Evolutionary conservation across 2,797 vertebrate genomes (phyloP), one percentile per base, ranked within the genome.

Genomic region (Fringilla coelebs): DNA sequence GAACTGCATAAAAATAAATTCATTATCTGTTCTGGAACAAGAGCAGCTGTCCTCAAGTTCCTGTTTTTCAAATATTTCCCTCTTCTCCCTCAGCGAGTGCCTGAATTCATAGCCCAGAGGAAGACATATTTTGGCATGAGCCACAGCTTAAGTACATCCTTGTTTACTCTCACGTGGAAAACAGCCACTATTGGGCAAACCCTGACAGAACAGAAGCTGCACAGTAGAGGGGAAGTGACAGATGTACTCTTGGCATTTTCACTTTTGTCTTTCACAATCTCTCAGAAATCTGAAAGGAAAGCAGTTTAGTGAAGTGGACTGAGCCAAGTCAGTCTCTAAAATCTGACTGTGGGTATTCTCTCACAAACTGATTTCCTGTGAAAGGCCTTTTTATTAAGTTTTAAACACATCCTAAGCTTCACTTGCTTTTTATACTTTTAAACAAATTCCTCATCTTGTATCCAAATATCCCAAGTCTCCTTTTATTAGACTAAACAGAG

Each of bases 101-200:
- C 17, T 76, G 25, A 77, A 80, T 20, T 45, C 55, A 81, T 76
- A 94, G 91, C 96, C 87, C 19, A 54, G 51, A 84, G 94, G 45
- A 81, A 75, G 24, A 48, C 26, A 57, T 29, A 48, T 3, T 78
- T 52, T 61, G 58, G 67, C 85, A 85, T 1, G 3, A 96, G 74
- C 40, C 46, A 65, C 5, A 54, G 70, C 88, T 86, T 78, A 85
- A 84, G 29, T 18, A 65, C 2, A 88, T 70, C 81, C 80, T 81
- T 81, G 54, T 88, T 89, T 84, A 40, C 51, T 75, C 58, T 74
- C 38, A 45, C 58, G 77, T 62, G n/a, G 73, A 68, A 72, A 81
- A 36, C 46, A 61, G 58, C 36, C 62, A 70, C 66, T 65, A 54
- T 17, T 78, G 71, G 55, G 76, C 80, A 94, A 96, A 90, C 7